Evolutionary conservation across 2,113 vertebrate genomes (phyloP).

Genomic region (Thryonomys swinderianus): DNA sequence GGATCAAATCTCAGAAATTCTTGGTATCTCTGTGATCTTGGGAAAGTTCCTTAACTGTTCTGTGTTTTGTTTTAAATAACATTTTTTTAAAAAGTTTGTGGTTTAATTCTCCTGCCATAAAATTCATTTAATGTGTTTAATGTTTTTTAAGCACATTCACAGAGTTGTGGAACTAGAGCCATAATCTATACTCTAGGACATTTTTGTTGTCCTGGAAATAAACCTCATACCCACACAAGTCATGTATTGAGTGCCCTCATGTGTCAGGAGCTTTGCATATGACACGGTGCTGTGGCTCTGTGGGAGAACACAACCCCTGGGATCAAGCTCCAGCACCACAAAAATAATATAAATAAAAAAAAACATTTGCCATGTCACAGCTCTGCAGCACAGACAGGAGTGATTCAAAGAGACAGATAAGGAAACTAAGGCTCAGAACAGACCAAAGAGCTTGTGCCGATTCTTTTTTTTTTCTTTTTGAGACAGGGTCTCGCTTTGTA

Average conservation of each 20-base stretch:
- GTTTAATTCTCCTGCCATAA: neutral
- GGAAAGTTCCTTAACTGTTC: neutral
- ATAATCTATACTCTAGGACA: neutral
- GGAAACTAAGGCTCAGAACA: neutral
- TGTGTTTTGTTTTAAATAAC: neutral
- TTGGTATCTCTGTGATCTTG: neutral
- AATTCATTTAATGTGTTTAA: neutral
- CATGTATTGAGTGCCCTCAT: neutral
- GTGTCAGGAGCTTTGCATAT: fast-evolving
- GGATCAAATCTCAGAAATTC: neutral
- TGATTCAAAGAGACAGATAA: neutral
- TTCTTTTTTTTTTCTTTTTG: no score
- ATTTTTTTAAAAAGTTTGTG: neutral
- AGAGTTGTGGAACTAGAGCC: neutral
- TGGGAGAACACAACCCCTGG: neutral
- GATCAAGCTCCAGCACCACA: neutral
- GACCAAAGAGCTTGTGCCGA: fast-evolving
- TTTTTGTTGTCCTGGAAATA: neutral
- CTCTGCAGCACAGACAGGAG: neutral
- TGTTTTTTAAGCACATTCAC: neutral
- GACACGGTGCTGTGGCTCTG: neutral
- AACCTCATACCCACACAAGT: fast-evolving
- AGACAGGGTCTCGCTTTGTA: no score
- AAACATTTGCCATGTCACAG: neutral
- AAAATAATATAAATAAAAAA: neutral